Conservation (phyloP, 1,140 invertebrate genomes). For the Hypsibius dujardini region DNA sequence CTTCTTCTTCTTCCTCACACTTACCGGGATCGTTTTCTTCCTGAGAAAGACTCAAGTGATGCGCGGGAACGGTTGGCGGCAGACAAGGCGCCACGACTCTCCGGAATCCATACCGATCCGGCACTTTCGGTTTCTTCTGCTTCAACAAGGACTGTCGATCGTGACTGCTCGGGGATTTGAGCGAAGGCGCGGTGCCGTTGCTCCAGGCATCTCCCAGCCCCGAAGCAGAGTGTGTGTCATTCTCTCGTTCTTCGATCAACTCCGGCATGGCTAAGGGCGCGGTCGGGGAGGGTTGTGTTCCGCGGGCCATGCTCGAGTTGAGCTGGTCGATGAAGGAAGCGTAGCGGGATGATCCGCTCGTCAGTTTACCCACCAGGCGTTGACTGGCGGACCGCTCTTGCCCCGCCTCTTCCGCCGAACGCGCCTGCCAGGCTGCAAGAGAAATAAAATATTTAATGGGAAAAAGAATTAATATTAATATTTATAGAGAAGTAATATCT, state of each 20-base stretch:
- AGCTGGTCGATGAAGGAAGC: conserved; percentile 13
- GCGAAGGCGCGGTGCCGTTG: too few relatives aligned
- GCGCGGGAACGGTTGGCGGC: too few relatives aligned
- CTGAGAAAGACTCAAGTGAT: not conserved
- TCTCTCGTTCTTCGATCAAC: not conserved
- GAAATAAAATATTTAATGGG: too few relatives aligned
- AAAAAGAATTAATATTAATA: too few relatives aligned
- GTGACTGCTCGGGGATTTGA: too few relatives aligned
- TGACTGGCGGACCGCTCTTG: not conserved
- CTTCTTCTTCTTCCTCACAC: too few relatives aligned
- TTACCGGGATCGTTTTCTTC: not conserved
- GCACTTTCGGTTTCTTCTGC: conserved; percentile 1
- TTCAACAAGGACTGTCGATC: conserved; percentile 6
- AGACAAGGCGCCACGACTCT: not conserved
- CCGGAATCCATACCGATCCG: not conserved
- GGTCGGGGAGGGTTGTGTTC: not conserved
- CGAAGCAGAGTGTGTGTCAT: not conserved
- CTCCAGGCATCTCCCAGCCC: not conserved
- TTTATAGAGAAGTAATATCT: too few relatives aligned
- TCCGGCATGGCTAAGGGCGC: conserved; percentile 7
- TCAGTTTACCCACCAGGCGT: not conserved
- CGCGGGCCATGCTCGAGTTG: not conserved
- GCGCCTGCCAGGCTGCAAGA: conserved; percentile 11
- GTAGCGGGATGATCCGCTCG: not conserved
- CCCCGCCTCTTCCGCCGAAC: not conserved